Evolutionary conservation across 2,888 invertebrate species (phyloP).

Genomic region (Drosophila fungiperda): DNA sequence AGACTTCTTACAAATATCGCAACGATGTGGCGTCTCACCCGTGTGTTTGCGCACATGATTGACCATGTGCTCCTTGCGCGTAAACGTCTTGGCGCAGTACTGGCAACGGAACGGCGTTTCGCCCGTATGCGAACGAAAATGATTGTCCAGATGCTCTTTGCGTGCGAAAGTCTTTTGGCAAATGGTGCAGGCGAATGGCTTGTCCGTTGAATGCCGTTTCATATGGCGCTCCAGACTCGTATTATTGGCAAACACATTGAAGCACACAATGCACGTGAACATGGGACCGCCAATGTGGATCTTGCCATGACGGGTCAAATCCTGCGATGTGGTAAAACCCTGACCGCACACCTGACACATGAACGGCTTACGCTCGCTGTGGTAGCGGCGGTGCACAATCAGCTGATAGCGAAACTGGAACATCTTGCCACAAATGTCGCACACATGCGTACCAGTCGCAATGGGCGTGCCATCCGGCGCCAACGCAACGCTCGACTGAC

Average conservation of each 20-base stretch:
- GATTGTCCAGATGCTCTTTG: slow-evolving; percentile 94
- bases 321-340: slow-evolving; percentile 92
- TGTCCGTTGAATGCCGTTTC: slow-evolving; percentile 93
- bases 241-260: slow-evolving; percentile 91
- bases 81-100: slow-evolving; percentile 93
- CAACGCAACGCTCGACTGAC: slow-evolving; percentile 86
- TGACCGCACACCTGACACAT: slow-evolving; percentile 93
- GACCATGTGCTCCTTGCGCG: slow-evolving; percentile 93
- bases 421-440: slow-evolving; percentile 94
- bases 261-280: slow-evolving; percentile 90
- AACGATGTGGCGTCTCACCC: slow-evolving; percentile 94
- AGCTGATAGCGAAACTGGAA: slow-evolving; percentile 95
- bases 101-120: slow-evolving; percentile 94
- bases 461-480: slow-evolving; percentile 86
- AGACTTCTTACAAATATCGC: slow-evolving; percentile 93
- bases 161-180: slow-evolving; percentile 95
- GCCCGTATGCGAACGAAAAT: slow-evolving; percentile 92
- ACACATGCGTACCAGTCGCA: slow-evolving; percentile 89
- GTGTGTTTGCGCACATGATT: slow-evolving; percentile 94
- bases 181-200: slow-evolving; percentile 93
- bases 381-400: slow-evolving; percentile 94
- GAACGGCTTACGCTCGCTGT: slow-evolving; percentile 93
- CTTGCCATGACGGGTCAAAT: slow-evolving; percentile 92
- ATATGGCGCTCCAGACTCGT: slow-evolving; percentile 90
- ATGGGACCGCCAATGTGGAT: slow-evolving; percentile 92